A percentile compares a stretch with the other conserved stretches of the same genome.
These are phyloP conservation scores for Columbina picui DNA, from an alignment of 2,113 vertebrate genomes.

Conservation along the genomic window DNA sequence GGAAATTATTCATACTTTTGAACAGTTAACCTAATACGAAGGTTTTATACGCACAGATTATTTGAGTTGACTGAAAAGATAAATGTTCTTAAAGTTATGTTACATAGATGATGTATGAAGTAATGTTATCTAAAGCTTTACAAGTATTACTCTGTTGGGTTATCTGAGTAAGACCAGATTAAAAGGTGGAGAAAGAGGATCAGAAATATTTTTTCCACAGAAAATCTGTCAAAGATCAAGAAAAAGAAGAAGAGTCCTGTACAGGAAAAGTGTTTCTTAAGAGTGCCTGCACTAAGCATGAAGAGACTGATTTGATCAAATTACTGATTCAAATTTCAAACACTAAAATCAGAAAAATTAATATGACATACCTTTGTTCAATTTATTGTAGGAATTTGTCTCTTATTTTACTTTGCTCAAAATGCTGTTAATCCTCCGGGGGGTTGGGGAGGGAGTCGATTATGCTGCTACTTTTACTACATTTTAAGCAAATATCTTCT, in stretches of 20 bases:
- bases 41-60: not conserved
- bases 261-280: not conserved
- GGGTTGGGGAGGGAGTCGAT: fast-evolving
- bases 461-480: not conserved
- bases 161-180: not conserved
- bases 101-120: not conserved
- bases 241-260: not conserved
- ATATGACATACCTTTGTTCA: not conserved
- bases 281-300: not conserved
- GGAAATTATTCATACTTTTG: not conserved
- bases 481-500: not conserved
- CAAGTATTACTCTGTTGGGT: not conserved
- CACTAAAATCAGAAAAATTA: not conserved
- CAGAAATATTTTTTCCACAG: not conserved
- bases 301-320: not conserved
- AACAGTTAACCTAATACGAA: not conserved
- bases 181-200: not conserved
- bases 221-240: not conserved
- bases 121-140: not conserved
- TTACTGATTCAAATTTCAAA: not conserved
- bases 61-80: not conserved
- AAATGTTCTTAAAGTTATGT: not conserved
- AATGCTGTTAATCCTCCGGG: not conserved
- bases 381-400: not conserved
- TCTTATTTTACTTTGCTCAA: not conserved